Percentiles rank a stretch among this genome's conserved stretches.
phyloP scores from a whole-genome alignment of 30 jellyfish, hydroid and myxozoan species.

The Rhopilema esculentum region DNA sequence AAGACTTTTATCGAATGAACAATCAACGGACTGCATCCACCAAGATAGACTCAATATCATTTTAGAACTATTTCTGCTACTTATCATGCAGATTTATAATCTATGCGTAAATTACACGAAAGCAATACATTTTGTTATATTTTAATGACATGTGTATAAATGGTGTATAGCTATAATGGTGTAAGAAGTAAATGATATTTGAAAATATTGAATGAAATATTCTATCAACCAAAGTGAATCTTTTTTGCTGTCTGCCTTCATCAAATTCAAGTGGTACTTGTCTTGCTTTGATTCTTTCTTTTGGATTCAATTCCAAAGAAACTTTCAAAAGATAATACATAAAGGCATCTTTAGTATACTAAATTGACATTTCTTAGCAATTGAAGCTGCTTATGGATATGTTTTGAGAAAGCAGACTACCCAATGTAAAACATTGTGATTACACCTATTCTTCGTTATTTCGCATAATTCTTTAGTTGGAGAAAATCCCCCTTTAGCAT shows the following conservation, averaged over 20 bases:
- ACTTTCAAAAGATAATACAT: too few species aligned
- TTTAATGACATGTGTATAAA: neutral
- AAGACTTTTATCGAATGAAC: slow-evolving; percentile 2
- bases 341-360: too few species aligned
- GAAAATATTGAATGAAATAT: neutral
- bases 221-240: neutral
- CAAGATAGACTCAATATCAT: neutral
- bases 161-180: neutral
- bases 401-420: too few species aligned
- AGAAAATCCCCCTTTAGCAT: too few species aligned
- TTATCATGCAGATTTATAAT: neutral
- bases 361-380: too few species aligned
- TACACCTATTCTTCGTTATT: too few species aligned
- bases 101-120: neutral
- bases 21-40: neutral
- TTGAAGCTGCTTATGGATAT: too few species aligned
- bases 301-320: neutral
- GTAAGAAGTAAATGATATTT: neutral
- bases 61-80: neutral
- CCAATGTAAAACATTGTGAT: too few species aligned
- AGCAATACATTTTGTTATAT: neutral
- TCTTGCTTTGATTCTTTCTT: neutral
- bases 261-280: neutral
- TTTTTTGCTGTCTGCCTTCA: neutral
- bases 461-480: too few species aligned